phyloP scores from a whole-genome alignment of 2,113 vertebrate genomes.

The Aix galericulata region DNA sequence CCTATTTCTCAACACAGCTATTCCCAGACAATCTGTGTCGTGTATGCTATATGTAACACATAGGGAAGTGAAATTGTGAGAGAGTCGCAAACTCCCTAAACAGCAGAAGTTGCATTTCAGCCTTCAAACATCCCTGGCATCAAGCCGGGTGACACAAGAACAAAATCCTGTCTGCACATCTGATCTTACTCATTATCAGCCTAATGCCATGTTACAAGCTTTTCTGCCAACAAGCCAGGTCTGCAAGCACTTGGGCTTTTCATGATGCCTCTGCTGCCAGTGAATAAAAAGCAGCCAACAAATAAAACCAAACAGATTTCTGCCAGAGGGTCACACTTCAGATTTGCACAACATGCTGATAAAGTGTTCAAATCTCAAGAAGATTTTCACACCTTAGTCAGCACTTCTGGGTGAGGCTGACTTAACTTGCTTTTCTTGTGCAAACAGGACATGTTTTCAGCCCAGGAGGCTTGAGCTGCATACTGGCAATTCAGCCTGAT shows the following conservation, averaged over 20 bases:
- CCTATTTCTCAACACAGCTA: slow-evolving; percentile 47
- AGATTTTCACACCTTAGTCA: neutral
- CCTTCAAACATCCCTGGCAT: neutral
- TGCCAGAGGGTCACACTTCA: neutral
- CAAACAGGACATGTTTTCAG: neutral
- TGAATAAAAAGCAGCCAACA: neutral
- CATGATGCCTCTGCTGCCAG: rapidly evolving
- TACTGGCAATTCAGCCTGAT: rapidly evolving
- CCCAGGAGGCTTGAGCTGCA: rapidly evolving
- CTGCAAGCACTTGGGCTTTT: rapidly evolving
- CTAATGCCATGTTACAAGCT: neutral
- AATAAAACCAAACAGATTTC: neutral
- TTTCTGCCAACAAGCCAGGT: neutral
- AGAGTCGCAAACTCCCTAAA: neutral
- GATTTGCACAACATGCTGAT: neutral
- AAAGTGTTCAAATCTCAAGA: neutral
- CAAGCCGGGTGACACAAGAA: neutral
- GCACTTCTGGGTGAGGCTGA: neutral
- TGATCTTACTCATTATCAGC: neutral
- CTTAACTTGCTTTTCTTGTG: rapidly evolving
- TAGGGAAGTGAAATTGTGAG: slow-evolving; percentile 52
- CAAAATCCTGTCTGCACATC: neutral
- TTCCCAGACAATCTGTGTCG: neutral
- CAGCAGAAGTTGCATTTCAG: neutral
- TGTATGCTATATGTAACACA: neutral